These are phyloP conservation scores for Drymonia ruficornis DNA, from an alignment of 2,888 invertebrate species.

Conservation along the genomic window DNA sequence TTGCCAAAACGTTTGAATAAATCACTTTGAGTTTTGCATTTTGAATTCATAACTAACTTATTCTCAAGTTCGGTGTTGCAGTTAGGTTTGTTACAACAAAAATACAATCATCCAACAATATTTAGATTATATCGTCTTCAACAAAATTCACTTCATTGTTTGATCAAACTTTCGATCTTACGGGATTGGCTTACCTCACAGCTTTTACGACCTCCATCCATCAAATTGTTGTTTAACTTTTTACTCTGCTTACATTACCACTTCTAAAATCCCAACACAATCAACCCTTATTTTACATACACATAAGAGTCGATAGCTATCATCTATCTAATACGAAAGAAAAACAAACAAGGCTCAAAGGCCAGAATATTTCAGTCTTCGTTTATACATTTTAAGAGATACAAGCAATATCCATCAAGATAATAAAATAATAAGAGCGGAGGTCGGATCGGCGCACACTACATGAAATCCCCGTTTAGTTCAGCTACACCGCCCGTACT, in stretches of 20 bases:
- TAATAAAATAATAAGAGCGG: slow-evolving; percentile 53
- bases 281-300: slow-evolving; percentile 12
- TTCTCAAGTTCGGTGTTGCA: slow-evolving; percentile 12
- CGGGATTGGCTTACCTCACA: background rate
- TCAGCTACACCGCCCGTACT: slow-evolving; percentile 39
- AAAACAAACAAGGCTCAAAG: slow-evolving; percentile 32
- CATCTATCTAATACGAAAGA: slow-evolving; percentile 23
- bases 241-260: slow-evolving; percentile 11
- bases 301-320: background rate
- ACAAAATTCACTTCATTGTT: too few relatives aligned
- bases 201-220: slow-evolving; percentile 25
- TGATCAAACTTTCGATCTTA: background rate
- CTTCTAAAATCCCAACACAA: background rate
- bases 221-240: slow-evolving; percentile 23
- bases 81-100: too few relatives aligned
- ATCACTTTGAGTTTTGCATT: slow-evolving; percentile 50
- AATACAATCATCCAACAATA: too few relatives aligned
- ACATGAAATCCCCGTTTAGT: slow-evolving; percentile 46
- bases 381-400: slow-evolving; percentile 43
- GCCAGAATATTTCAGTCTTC: slow-evolving; percentile 26
- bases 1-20: slow-evolving; percentile 62
- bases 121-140: background rate
- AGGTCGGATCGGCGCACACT: slow-evolving; percentile 34
- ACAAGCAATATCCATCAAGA: slow-evolving; percentile 56
- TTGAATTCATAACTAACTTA: slow-evolving; percentile 23